Percentiles rank a stretch among this genome's conserved stretches.
Conservation (phyloP, 2,113 vertebrate genomes). For the Leucosticte australis region DNA sequence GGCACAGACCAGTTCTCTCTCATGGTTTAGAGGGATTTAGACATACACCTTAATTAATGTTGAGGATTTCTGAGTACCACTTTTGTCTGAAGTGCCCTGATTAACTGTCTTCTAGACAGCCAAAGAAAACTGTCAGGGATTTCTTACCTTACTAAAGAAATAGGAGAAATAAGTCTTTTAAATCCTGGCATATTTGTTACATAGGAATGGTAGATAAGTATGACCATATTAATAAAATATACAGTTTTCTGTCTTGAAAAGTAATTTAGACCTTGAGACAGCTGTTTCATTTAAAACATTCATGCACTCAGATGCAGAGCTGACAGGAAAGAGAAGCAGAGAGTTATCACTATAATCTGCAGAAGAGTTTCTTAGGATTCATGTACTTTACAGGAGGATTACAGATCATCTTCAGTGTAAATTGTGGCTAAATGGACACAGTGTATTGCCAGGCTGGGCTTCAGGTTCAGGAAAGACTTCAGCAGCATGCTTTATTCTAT, state of each 20-base stretch:
- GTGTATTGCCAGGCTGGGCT: background rate
- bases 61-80: background rate
- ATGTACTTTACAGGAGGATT: background rate
- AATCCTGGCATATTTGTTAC: background rate
- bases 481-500: background rate
- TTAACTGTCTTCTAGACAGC: background rate
- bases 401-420: background rate
- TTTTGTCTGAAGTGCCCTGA: background rate
- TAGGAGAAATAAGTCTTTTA: background rate
- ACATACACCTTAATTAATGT: background rate
- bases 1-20: background rate
- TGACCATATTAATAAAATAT: background rate
- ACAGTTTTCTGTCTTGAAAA: background rate
- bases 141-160: background rate
- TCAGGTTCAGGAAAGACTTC: background rate
- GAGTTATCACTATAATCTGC: background rate
- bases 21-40: background rate
- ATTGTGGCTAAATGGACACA: background rate
- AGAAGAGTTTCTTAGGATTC: background rate
- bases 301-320: background rate
- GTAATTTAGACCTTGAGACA: background rate
- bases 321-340: background rate
- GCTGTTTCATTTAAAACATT: slow-evolving; percentile 1
- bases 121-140: background rate
- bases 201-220: background rate